These are phyloP conservation scores for Galeruca laticollis DNA, from an alignment of 2,888 invertebrate genomes.

Conservation along the genomic window DNA sequence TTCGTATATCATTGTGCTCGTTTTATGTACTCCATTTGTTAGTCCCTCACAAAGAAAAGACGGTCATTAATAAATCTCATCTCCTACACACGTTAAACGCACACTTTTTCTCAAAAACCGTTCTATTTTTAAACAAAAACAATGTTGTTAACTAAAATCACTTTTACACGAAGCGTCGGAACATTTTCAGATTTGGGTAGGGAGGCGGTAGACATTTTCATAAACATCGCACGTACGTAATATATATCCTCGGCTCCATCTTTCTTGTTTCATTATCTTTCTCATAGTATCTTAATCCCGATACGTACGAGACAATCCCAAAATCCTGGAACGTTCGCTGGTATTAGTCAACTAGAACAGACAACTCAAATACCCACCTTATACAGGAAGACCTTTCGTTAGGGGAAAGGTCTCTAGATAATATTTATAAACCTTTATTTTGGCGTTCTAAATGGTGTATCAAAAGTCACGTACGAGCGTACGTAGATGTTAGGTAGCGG, in stretches of 20 bases:
- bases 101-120: neutral
- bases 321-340: constrained; percentile 10
- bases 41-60: constrained; percentile 40
- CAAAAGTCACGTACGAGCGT: no score
- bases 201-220: neutral
- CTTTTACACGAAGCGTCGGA: neutral
- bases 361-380: neutral
- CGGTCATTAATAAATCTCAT: constrained; percentile 44
- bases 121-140: neutral
- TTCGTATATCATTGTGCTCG: constrained; percentile 43
- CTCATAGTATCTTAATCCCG: constrained; percentile 19
- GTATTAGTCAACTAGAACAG: constrained; percentile 1
- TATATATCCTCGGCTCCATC: neutral
- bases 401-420: no score
- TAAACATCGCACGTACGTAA: constrained; percentile 13
- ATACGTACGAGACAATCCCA: constrained; percentile 19
- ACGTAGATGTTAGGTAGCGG: no score
- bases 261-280: constrained; percentile 10
- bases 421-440: no score
- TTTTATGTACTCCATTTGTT: constrained; percentile 45
- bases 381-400: neutral
- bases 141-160: neutral
- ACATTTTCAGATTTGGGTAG: neutral
- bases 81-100: constrained; percentile 38
- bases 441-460: no score